phyloP scores from a whole-genome alignment of 2,888 invertebrate species.

The Hirtodrosophila cameraria region DNA sequence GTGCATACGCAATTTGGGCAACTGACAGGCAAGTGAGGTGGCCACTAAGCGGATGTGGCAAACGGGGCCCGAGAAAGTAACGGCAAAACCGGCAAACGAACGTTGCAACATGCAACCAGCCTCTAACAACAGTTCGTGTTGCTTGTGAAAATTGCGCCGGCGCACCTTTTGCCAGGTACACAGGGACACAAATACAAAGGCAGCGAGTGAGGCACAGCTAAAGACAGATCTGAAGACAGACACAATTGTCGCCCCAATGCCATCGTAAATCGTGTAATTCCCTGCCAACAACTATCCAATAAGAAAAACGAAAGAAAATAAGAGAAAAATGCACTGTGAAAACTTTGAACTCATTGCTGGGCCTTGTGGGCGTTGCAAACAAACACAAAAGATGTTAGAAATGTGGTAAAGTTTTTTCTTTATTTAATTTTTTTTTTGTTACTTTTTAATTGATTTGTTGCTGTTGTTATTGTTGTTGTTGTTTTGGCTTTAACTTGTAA shows the following conservation, averaged over 20 bases:
- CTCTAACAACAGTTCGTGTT: slow-evolving; percentile 65
- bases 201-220: neutral
- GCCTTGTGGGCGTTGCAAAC: slow-evolving; percentile 63
- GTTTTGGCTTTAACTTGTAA: slow-evolving; percentile 31
- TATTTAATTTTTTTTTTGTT: slow-evolving; percentile 2
- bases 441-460: slow-evolving; percentile 72
- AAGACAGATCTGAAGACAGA: slow-evolving; percentile 14
- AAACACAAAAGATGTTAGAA: slow-evolving; percentile 28
- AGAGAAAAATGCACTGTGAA: slow-evolving; percentile 53
- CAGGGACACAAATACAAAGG: slow-evolving; percentile 14
- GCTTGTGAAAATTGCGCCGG: slow-evolving; percentile 70
- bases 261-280: slow-evolving; percentile 74
- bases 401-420: slow-evolving; percentile 17
- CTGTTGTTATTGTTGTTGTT: slow-evolving; percentile 21
- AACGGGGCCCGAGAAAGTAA: slow-evolving; percentile 61
- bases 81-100: slow-evolving; percentile 41
- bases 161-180: slow-evolving; percentile 71
- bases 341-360: slow-evolving; percentile 66
- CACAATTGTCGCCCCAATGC: slow-evolving; percentile 74
- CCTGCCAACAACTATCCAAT: slow-evolving; percentile 36
- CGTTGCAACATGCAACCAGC: slow-evolving; percentile 59
- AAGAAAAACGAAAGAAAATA: neutral
- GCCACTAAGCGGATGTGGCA: slow-evolving; percentile 65
- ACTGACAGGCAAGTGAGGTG: slow-evolving; percentile 63
- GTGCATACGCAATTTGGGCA: slow-evolving; percentile 73